Conservation (phyloP, 2,888 invertebrate species). For the Pediacus dermestoides region DNA sequence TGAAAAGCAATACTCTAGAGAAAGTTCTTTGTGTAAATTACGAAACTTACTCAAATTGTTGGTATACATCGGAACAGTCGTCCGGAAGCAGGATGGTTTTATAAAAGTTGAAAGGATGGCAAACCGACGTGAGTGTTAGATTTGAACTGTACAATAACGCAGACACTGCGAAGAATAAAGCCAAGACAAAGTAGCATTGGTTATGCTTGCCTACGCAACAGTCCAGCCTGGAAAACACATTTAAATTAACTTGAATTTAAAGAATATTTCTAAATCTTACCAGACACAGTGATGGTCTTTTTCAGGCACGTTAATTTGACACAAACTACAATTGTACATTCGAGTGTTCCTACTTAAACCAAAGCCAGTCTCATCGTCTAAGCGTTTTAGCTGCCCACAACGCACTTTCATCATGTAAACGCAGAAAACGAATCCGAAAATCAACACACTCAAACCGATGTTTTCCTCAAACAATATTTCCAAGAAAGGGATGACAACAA, state of each 20-base stretch:
- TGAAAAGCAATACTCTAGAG: slow-evolving; percentile 15
- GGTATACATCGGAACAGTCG: slow-evolving; percentile 81
- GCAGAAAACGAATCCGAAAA: slow-evolving; percentile 50
- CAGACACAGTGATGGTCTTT: slow-evolving; percentile 79
- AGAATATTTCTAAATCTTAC: slow-evolving; percentile 49
- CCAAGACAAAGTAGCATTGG: slow-evolving; percentile 68
- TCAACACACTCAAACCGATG: slow-evolving; percentile 53
- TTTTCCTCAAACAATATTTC: slow-evolving; percentile 70
- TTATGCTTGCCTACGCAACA: slow-evolving; percentile 82
- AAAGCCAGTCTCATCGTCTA: slow-evolving; percentile 42
- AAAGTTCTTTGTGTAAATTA: neutral
- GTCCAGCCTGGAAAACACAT: slow-evolving; percentile 63
- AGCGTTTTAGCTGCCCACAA: slow-evolving; percentile 31
- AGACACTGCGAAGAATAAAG: slow-evolving; percentile 62
- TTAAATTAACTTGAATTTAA: slow-evolving; percentile 6
- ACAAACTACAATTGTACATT: slow-evolving; percentile 77
- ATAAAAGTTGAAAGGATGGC: slow-evolving; percentile 71
- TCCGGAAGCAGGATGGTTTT: slow-evolving; percentile 72
- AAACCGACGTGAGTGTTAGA: slow-evolving; percentile 80
- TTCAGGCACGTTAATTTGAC: slow-evolving; percentile 75
- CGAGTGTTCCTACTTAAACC: slow-evolving; percentile 58
- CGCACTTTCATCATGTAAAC: slow-evolving; percentile 45
- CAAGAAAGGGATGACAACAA: slow-evolving; percentile 64
- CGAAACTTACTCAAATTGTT: slow-evolving; percentile 66
- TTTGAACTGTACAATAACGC: slow-evolving; percentile 73